Evolutionary conservation across 2,113 vertebrate genomes (phyloP), one percentile per base, ranked within the genome.

Genomic region (Chiloscyllium plagiosum): DNA sequence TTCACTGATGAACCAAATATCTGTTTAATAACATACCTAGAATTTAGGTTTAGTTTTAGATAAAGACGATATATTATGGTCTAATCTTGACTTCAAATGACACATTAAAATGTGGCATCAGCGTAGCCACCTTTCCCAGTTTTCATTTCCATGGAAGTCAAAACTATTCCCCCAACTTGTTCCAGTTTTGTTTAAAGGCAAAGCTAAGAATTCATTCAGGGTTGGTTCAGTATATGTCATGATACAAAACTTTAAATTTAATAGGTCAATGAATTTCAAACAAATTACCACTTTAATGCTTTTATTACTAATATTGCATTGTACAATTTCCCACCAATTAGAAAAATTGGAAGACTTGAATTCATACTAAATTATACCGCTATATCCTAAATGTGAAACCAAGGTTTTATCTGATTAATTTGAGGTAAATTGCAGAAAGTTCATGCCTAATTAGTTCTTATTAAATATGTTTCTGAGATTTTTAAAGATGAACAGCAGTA

Each of bases 1-100:
- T 22, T 37, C 17, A 92, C 56, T 5, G 50, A 33, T 89, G 50
- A 89, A 89, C 52, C 24, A 89, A 33, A 33, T 68, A 20, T 68
- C 66, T 68, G 19, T 20, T 10, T 61, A 61, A 61, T 61, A 61
- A 61, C 56, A 61, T 61, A 61, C 0, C 56, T 87, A 50, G 50
- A 87, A 87, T 66, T 93, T 66, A 93, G 37, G 37, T 93, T 66
- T 93, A 66, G 89, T 20, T 93, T 66, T 65, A 93, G 61, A 65
- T 66, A n/a, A 22, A 66, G 17, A 37, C 20, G 66, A 8, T 33
- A 8, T 66, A 0, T 20, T 68, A 3, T 0, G 66, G 89, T 7
- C 7, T 66, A 66, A 93, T 66, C 37, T 93, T 93, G n/a, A 93
- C 89, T 66, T 66, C 66, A 61, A 65, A 33, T 37, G 87, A 66